Evolutionary conservation across 1,140 invertebrate species (phyloP), one percentile per base, ranked within the genome.

Genomic region (Drosophila watanabei): DNA sequence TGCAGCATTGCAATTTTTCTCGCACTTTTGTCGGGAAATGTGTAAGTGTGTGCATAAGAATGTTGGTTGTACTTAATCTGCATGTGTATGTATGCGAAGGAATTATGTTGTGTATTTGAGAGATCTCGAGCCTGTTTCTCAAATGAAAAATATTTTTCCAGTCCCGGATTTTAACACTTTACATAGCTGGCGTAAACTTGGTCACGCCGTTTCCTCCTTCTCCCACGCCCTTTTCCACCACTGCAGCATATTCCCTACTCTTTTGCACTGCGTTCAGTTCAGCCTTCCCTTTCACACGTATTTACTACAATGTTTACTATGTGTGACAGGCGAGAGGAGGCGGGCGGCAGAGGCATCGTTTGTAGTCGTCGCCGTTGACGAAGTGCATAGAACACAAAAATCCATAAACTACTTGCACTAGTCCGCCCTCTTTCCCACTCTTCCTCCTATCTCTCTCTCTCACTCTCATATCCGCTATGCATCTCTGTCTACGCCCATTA

Each of bases 221-320:
- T 39, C 71, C 37, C 24, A 33, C 28, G 9, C 43, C 48, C 43
- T 35, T 37, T 11, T 9, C n/a, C 9, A 14, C 9, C 9, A 16
- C 28, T 48, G 35, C 28, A 43, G 16, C 8, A 33, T 70, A 51
- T 37, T 32, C 35, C 30, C 32, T 11, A 46, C 63, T 49, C 59
- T 57, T 18, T 49, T 49, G 3, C 49, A 39, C 11, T 56, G 13
- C 45, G 33, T 43, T 13, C 41, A n/a, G 33, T 43, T 13, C 41
- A n/a, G 11, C 35, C 37, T 54, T 49, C 59, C 80, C 52, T 52
- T 64, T 78, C 78, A 48, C 85, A 69, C 75, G 65, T 75, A 88
- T 72, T 79, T 89, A 89, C 85, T 89, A 89, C 86, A 90, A 85
- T 89, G 85, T 89, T 89, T 89, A 89, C 85, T 89, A 89, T 81